These are phyloP conservation scores for Tonatia bakeri DNA, from an alignment of 2,113 vertebrate genomes.

Conservation along the genomic window DNA sequence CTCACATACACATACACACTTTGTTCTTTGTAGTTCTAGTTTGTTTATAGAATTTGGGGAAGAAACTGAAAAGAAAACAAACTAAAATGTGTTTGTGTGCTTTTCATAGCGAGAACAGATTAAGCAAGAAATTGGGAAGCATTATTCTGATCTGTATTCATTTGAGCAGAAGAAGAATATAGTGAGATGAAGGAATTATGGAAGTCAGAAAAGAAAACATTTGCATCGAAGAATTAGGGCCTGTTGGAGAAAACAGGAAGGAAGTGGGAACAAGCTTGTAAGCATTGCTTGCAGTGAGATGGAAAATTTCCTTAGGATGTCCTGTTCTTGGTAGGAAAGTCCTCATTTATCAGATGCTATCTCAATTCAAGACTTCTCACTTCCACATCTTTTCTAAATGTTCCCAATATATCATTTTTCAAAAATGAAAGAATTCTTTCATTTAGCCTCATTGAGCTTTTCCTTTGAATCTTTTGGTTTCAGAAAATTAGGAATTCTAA, in stretches of 20 bases:
- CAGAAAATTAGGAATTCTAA: slow-evolving; percentile 40
- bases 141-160: neutral
- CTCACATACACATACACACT: neutral
- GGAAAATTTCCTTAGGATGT: neutral
- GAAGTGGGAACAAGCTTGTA: neutral
- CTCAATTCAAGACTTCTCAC: neutral
- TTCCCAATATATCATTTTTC: slow-evolving; percentile 5
- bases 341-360: neutral
- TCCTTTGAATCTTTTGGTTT: slow-evolving; percentile 44
- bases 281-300: neutral
- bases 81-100: neutral
- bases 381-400: slow-evolving; percentile 23
- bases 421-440: slow-evolving; percentile 14
- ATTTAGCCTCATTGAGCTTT: slow-evolving; percentile 11
- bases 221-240: neutral
- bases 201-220: neutral
- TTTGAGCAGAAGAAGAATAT: neutral
- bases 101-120: neutral
- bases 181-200: neutral
- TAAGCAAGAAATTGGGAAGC: neutral
- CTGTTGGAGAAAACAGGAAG: neutral
- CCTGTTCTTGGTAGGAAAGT: neutral
- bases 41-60: neutral
- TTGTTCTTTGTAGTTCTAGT: neutral
- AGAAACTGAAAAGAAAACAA: neutral